Base-by-base conservation (phyloP, 2,797 vertebrate genomes). In the Lacerta bilineata region DNA sequence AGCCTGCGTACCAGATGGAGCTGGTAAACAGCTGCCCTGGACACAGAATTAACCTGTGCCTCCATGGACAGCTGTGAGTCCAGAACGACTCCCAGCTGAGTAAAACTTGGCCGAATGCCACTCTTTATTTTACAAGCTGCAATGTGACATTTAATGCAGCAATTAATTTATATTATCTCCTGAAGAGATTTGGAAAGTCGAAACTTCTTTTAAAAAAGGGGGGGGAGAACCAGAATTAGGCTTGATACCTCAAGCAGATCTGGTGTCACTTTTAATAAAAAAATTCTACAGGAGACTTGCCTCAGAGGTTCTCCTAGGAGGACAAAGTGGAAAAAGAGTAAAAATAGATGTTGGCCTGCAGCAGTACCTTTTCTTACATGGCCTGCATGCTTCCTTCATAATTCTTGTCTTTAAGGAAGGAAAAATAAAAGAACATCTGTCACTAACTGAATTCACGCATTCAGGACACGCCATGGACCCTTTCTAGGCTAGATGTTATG, bases 341-440 rank as follows among this genome's bases (percentile, higher is more conserved):
- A 83, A 36, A 75, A 84, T 9, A 81, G 55, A 74, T 87, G 69
- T 36, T 74, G 87, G 77, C 86, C 6, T 18, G 10, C 78, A 13
- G 85, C 76, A 74, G 6, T 87, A 83, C 13, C 17, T 85, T 94
- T 90, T 91, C 41, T 88, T 27, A 64, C 88, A 90, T 89, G 91
- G 59, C 39, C 36, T 93, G 15, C 64, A 88, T 83, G 4, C 25
- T 89, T 92, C 66, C 72, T 92, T 20, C 9, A 55, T 87, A 20
- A 15, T 8, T 87, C 82, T 36, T 27, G 29, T 25, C 84, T 86
- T 93, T 13, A 86, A 85, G 87, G 46, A 71, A 71, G 5, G 59
- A 86, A 88, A 89, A 84, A 83, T 46, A 87, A 88, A 80, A 76
- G 41, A 76, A 74, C 84, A 36, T 1, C 27, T 8, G 50, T 4